A percentile compares a stretch with the other conserved stretches of the same genome.
Conservation (phyloP, 2,113 vertebrate species). For the Ginglymostoma cirratum region DNA sequence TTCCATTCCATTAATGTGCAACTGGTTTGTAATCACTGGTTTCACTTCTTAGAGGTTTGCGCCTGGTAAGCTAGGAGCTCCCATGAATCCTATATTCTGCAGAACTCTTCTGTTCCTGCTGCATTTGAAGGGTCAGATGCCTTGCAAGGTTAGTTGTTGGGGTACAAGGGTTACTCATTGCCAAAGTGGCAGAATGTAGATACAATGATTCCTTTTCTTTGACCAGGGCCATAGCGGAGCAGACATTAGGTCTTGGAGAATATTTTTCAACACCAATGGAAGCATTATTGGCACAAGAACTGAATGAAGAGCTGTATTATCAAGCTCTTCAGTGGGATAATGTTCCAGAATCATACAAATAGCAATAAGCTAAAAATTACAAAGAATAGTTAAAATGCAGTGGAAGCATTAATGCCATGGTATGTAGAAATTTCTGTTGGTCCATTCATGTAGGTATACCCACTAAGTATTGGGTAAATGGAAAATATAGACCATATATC, state of each 20-base stretch:
- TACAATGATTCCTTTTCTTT: too few species aligned
- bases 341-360: background rate
- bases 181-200: background rate
- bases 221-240: too few species aligned
- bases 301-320: background rate
- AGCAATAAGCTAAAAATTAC: background rate
- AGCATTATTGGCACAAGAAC: background rate
- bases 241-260: background rate
- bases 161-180: too few species aligned
- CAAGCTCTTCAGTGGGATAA: background rate
- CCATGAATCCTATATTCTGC: too few species aligned
- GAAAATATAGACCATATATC: background rate
- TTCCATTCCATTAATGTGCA: too few species aligned
- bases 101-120: too few species aligned
- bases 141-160: too few species aligned
- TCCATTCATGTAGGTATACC: background rate
- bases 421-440: background rate
- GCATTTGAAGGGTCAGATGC: too few species aligned
- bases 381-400: background rate
- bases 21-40: too few species aligned
- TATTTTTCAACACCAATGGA: background rate
- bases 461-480: background rate
- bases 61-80: too few species aligned
- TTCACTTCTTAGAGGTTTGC: too few species aligned
- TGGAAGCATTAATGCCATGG: background rate